Conservation (phyloP, 2,888 invertebrate species). For the Lepidocyrtoides sp. region DNA sequence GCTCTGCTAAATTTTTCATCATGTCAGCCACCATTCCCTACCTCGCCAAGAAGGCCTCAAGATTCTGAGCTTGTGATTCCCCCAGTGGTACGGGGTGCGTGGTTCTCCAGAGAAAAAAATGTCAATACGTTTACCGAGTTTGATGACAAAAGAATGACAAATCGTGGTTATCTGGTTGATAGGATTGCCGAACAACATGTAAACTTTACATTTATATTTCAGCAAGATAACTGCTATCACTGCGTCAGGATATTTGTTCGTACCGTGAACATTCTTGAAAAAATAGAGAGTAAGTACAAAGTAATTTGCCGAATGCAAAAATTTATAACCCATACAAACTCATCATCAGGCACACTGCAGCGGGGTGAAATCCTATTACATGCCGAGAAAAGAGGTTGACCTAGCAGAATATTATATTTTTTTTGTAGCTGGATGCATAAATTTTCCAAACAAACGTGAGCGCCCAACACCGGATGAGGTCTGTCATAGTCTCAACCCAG, state of each 20-base stretch:
- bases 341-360: no score
- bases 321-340: neutral
- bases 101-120: slow-evolving; percentile 97
- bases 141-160: slow-evolving; percentile 93
- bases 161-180: slow-evolving; percentile 91
- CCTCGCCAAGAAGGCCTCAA: neutral
- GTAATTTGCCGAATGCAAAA: neutral
- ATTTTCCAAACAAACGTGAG: slow-evolving; percentile 89
- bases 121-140: slow-evolving; percentile 94
- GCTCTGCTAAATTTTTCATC: slow-evolving; percentile 28
- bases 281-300: slow-evolving; percentile 91
- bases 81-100: slow-evolving; percentile 92
- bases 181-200: slow-evolving; percentile 92
- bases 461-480: slow-evolving; percentile 92
- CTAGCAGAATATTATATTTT: slow-evolving; percentile 72
- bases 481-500: slow-evolving; percentile 91
- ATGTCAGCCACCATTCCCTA: slow-evolving; percentile 43
- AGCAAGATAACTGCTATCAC: slow-evolving; percentile 91
- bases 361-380: neutral
- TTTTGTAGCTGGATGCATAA: slow-evolving; percentile 91
- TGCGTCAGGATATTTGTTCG: slow-evolving; percentile 95
- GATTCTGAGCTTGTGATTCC: slow-evolving; percentile 89
- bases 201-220: slow-evolving; percentile 93
- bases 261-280: slow-evolving; percentile 96
- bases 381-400: neutral